Percentiles rank a stretch among this genome's conserved stretches.
These are phyloP conservation scores for Lamellibrachia columna DNA, from an alignment of 2,888 invertebrate species.

Conservation along the genomic window DNA sequence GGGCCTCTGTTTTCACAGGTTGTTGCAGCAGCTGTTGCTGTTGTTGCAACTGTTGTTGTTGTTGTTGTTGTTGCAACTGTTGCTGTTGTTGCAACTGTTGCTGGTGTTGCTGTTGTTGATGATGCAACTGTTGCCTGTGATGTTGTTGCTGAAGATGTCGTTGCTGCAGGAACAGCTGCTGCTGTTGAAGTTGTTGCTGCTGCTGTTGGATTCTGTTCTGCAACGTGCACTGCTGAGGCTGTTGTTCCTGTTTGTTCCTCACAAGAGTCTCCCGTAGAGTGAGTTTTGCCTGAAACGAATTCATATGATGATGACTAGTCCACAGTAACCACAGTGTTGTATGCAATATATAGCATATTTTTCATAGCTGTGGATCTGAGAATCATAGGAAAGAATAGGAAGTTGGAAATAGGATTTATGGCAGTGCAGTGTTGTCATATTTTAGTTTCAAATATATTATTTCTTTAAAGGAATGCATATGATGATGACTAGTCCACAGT, in stretches of 20 bases:
- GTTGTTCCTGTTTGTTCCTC: neutral
- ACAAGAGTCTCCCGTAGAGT: neutral
- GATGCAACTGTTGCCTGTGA: neutral
- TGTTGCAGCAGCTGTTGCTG: neutral
- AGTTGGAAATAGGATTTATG: too few species aligned
- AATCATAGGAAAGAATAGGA: too few species aligned
- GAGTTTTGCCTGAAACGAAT: neutral
- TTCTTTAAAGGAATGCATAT: neutral
- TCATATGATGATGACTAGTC: neutral
- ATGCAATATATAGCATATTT: too few species aligned
- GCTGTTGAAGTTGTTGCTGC: neutral
- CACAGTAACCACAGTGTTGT: neutral
- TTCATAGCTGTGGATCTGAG: too few species aligned
- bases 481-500: neutral
- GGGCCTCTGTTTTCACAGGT: neutral
- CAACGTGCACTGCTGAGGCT: neutral
- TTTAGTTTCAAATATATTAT: too few species aligned
- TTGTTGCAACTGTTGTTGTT: neutral
- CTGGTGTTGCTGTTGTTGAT: neutral
- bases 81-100: neutral
- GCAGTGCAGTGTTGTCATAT: too few species aligned
- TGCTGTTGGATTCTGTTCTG: neutral
- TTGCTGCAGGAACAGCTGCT: neutral
- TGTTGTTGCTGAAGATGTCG: neutral
- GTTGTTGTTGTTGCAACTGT: neutral